Conservation (phyloP, 2,113 vertebrate species). For the Amphiprion ocellaris region DNA sequence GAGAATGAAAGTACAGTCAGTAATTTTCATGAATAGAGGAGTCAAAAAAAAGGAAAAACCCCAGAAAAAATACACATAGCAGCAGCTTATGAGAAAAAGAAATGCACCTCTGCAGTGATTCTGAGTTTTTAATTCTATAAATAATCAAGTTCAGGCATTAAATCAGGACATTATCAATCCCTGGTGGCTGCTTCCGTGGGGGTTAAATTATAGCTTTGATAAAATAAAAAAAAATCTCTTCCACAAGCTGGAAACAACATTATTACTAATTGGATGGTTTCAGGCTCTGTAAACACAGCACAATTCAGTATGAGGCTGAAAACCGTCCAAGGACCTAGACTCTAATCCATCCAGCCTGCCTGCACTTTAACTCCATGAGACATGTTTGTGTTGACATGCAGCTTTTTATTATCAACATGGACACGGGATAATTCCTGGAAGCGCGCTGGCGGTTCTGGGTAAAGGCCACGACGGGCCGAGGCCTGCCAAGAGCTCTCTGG, state of each 20-base stretch:
- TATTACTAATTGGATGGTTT: background rate
- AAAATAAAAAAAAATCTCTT: background rate
- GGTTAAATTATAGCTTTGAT: background rate
- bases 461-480: background rate
- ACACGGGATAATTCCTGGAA: background rate
- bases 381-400: background rate
- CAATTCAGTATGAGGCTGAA: background rate
- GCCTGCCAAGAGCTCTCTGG: background rate
- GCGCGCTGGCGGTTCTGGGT: background rate
- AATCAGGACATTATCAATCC: background rate
- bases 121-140: background rate
- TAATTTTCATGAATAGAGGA: too few species aligned
- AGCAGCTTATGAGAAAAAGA: background rate
- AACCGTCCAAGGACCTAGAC: background rate
- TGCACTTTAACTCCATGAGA: background rate
- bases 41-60: too few species aligned
- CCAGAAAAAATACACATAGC: too few species aligned
- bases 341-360: background rate
- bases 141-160: background rate
- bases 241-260: background rate
- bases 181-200: background rate
- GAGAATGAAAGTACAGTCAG: too few species aligned
- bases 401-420: background rate
- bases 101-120: too few species aligned
- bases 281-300: background rate